Evolutionary conservation across 2,113 vertebrate genomes (phyloP).

Genomic region (Marmota flaviventris): DNA sequence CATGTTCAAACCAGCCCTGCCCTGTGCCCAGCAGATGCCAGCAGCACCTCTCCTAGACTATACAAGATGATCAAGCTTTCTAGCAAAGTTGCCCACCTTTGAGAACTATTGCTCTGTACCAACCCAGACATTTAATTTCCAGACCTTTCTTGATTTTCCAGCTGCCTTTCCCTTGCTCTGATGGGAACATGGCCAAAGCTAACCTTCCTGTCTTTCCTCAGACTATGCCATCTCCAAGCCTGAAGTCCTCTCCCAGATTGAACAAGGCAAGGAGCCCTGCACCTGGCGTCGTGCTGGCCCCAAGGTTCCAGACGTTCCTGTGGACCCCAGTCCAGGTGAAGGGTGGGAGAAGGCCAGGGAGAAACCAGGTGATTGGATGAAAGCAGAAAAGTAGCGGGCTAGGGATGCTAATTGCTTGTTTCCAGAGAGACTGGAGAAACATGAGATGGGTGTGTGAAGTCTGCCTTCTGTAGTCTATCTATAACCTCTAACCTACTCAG

Average conservation of each 20-base stretch:
- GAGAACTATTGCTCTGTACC: neutral
- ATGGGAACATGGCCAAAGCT: conserved; percentile 4
- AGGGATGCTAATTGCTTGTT: neutral
- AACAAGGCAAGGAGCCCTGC: conserved; percentile 81
- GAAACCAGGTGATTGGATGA: rapidly evolving
- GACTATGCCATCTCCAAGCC: conserved; percentile 84
- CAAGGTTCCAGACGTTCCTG: conserved; percentile 70
- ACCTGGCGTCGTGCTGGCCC: neutral
- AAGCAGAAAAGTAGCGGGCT: neutral
- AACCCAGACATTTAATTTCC: neutral
- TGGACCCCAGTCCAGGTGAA: conserved; percentile 82
- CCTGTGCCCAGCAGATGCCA: neutral
- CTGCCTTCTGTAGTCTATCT: neutral
- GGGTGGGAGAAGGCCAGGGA: neutral
- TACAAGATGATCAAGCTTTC: neutral
- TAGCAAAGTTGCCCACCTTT: neutral
- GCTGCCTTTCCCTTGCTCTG: neutral
- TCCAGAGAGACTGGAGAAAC: neutral
- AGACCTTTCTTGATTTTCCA: neutral
- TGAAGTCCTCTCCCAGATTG: conserved; percentile 76
- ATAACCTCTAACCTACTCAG: neutral
- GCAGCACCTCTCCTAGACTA: too few species aligned
- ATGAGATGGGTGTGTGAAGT: too few species aligned
- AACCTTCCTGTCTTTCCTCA: conserved; percentile 70
- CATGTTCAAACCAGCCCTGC: neutral